Percentiles rank a stretch among this genome's conserved stretches.
Evolutionary conservation across 2,797 vertebrate genomes (phyloP).

Genomic region (Nothura maculosa): DNA sequence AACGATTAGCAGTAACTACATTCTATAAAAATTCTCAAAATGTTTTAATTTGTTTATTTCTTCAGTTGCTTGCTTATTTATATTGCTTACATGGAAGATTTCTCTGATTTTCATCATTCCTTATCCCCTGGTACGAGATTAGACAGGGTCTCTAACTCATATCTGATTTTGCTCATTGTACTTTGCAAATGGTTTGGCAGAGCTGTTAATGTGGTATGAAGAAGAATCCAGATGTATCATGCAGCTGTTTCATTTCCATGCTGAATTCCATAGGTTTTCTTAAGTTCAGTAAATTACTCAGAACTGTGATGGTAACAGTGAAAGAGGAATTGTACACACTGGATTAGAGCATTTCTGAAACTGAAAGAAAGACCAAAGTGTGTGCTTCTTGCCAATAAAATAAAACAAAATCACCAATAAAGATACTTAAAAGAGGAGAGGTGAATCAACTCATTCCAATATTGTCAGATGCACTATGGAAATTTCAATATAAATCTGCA

Average conservation of each 20-base stretch:
- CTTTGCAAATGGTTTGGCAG: background rate
- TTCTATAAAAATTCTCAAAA: background rate
- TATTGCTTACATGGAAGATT: background rate
- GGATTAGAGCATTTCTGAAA: background rate
- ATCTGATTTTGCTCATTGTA: background rate
- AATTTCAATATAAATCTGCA: background rate
- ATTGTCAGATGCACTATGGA: background rate
- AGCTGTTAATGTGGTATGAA: background rate
- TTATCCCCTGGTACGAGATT: background rate
- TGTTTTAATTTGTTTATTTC: rapidly evolving
- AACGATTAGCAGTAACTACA: background rate
- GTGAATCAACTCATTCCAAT: background rate
- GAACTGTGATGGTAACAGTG: background rate
- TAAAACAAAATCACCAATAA: background rate
- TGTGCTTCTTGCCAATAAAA: rapidly evolving
- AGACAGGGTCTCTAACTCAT: rapidly evolving
- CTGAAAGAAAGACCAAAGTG: background rate
- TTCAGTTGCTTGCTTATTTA: background rate
- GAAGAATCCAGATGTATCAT: background rate
- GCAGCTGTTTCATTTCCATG: background rate
- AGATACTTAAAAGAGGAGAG: background rate
- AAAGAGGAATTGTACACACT: background rate
- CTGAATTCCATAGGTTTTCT: background rate
- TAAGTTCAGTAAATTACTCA: background rate
- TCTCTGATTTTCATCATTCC: background rate